Evolutionary conservation across 2,797 vertebrate genomes (phyloP).

Genomic region (Macrochelys suwanniensis): DNA sequence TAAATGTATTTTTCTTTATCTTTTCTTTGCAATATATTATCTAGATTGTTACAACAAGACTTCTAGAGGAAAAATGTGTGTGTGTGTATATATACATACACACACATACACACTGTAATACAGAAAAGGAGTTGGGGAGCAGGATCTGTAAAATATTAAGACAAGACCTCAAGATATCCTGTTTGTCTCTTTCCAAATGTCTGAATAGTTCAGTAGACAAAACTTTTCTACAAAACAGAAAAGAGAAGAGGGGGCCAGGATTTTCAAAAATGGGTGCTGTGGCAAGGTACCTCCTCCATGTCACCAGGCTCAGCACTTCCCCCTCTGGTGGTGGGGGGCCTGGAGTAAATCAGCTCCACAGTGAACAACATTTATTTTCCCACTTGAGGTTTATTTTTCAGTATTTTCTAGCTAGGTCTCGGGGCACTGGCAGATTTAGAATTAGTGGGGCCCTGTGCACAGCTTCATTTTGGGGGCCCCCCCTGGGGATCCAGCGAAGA

Average conservation of each 20-base stretch:
- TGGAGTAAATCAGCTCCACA: neutral
- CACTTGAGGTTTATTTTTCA: neutral
- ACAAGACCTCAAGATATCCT: neutral
- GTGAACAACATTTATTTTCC: neutral
- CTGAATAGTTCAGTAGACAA: neutral
- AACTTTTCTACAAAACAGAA: neutral
- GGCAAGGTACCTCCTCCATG: neutral
- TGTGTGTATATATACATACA: neutral
- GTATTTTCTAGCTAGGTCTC: neutral
- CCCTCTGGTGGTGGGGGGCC: neutral
- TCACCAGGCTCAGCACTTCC: neutral
- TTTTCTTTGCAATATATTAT: slow-evolving; percentile 12
- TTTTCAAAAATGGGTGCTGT: neutral
- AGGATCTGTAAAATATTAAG: neutral
- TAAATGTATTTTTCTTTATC: neutral
- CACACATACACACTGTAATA: neutral
- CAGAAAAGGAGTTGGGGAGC: neutral
- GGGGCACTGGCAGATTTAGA: too few species aligned
- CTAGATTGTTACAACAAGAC: slow-evolving; percentile 12
- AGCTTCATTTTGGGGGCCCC: too few species aligned
- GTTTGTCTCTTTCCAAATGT: neutral
- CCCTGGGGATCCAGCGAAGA: too few species aligned
- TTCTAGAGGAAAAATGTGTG: neutral
- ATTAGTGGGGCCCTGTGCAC: too few species aligned
- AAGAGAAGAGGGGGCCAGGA: too few species aligned